Conservation (phyloP, 2,113 vertebrate genomes). For the Scatophagus argus region DNA sequence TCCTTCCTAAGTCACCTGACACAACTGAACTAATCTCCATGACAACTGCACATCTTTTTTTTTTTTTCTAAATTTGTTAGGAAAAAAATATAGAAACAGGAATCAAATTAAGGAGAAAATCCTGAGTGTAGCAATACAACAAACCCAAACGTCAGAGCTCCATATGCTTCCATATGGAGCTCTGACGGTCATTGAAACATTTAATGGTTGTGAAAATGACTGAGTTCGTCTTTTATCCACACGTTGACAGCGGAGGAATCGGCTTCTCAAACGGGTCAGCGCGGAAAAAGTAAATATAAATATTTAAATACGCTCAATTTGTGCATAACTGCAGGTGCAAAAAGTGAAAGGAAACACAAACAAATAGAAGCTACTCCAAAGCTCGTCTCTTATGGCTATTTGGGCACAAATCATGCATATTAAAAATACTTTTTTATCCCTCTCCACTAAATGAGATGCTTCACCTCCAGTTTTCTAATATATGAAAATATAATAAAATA, state of each 20-base stretch:
- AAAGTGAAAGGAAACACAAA: not conserved
- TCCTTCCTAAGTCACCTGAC: not conserved
- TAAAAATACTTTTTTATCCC: not conserved
- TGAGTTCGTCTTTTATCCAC: not conserved
- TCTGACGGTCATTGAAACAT: not conserved
- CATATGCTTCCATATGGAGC: not conserved
- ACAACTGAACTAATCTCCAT: too few relatives aligned
- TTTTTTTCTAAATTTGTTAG: not conserved
- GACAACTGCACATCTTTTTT: too few relatives aligned
- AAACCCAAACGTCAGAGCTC: too few relatives aligned
- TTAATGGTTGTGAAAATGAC: not conserved
- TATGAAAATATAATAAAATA: not conserved
- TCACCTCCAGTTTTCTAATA: not conserved
- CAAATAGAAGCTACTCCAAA: not conserved
- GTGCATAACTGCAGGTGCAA: conserved; percentile 1
- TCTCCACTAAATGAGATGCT: not conserved
- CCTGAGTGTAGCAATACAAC: not conserved
- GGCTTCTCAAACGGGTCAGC: not conserved
- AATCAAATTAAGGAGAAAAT: not conserved
- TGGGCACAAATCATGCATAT: not conserved
- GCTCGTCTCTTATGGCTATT: not conserved
- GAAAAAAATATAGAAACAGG: not conserved
- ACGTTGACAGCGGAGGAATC: not conserved
- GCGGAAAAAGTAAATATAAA: not conserved
- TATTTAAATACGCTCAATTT: not conserved